These are phyloP conservation scores for Uropsilus gracilis DNA, from an alignment of 2,113 vertebrate genomes.

Conservation along the genomic window DNA sequence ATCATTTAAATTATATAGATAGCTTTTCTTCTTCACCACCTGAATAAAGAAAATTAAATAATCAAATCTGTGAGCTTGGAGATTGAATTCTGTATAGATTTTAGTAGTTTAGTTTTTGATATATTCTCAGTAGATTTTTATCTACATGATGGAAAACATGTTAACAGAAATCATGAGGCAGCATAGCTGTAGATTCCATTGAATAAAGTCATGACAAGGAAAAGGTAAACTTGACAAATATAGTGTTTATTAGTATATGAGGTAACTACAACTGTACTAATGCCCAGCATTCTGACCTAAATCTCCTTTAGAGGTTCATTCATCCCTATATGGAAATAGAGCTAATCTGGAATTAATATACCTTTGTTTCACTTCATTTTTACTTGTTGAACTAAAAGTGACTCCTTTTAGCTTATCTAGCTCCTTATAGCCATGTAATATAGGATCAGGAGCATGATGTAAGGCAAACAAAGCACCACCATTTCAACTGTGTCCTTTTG, in stretches of 20 bases:
- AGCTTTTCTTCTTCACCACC: background rate
- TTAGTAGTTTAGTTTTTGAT: conserved; percentile 35
- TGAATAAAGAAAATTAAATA: background rate
- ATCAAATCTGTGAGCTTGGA: background rate
- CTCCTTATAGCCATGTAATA: background rate
- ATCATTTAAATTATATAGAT: conserved; percentile 26
- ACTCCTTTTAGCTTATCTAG: background rate
- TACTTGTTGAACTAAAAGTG: too few species aligned
- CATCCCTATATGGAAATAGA: background rate
- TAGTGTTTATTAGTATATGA: background rate
- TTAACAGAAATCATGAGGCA: background rate
- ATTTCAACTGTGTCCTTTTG: background rate
- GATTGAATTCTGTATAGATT: background rate
- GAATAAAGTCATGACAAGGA: background rate
- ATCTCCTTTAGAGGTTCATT: background rate
- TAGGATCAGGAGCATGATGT: background rate
- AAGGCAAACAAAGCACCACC: background rate
- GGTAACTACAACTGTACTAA: background rate
- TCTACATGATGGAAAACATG: background rate
- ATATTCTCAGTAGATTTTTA: background rate
- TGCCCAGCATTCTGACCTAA: background rate
- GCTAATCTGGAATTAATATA: background rate
- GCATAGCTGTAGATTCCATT: background rate
- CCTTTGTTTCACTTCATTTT: conserved; percentile 2
- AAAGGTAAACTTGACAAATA: background rate